These are phyloP conservation scores for Euclidia mi DNA, from an alignment of 2,888 invertebrate genomes.

Conservation along the genomic window DNA sequence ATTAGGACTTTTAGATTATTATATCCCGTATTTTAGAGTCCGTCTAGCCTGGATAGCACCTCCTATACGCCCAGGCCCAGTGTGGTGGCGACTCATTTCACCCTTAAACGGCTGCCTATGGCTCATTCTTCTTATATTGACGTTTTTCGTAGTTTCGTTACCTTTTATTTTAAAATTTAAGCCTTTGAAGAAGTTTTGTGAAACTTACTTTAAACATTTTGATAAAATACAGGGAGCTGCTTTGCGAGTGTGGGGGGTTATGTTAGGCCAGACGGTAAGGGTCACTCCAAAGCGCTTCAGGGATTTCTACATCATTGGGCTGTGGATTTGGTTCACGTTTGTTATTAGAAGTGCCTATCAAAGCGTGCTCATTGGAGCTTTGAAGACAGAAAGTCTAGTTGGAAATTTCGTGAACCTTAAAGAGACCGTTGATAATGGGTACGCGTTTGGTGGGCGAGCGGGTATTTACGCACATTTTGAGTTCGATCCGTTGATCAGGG, in stretches of 20 bases:
- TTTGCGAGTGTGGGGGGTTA: constrained; percentile 74
- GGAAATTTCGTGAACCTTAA: constrained; percentile 72
- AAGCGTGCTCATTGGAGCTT: no score
- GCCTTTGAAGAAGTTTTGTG: constrained; percentile 64
- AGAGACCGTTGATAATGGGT: constrained; percentile 71
- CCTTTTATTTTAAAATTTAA: constrained; percentile 68
- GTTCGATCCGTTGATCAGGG: constrained; percentile 69
- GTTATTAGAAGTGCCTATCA: constrained; percentile 79
- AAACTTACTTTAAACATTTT: constrained; percentile 67
- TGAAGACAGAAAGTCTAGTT: no score
- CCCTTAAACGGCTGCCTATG: constrained; percentile 78
- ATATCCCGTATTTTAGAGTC: constrained; percentile 74
- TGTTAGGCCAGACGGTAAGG: constrained; percentile 75
- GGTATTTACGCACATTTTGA: constrained; percentile 75
- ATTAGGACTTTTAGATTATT: constrained; percentile 70
- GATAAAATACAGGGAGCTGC: constrained; percentile 66
- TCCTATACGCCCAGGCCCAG: constrained; percentile 67
- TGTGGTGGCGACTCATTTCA: constrained; percentile 74
- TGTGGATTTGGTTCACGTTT: constrained; percentile 82
- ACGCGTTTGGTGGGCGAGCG: constrained; percentile 72
- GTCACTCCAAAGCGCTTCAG: constrained; percentile 73
- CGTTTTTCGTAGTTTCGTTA: constrained; percentile 68
- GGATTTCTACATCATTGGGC: constrained; percentile 74
- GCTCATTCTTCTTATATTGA: constrained; percentile 69
- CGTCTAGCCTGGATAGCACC: constrained; percentile 78